Base-by-base conservation (phyloP, 2,797 vertebrate species). In the Chromis chromis region DNA sequence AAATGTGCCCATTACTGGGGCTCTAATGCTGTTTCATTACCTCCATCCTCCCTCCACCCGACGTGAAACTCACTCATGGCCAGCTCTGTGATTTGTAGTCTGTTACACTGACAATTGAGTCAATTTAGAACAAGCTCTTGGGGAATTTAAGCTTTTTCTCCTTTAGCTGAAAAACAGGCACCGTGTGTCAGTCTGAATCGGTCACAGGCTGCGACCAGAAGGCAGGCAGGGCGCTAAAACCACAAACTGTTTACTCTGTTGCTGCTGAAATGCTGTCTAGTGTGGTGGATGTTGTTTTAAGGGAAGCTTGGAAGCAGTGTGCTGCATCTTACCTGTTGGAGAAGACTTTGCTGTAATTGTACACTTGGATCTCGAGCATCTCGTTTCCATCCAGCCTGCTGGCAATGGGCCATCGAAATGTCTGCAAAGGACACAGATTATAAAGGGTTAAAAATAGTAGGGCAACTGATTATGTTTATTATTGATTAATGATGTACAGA, bases 301-400 rank as follows among this genome's bases (percentile, higher is more conserved):
- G 33, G 50, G 6, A 44, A 25, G 1, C 42, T 54, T 11, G n/a
- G 14, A 27, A 12, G 10, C 33, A 12, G 33, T 36, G 52, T 9
- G 14, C n/a, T 4, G 8, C 21, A 2, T 59, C 93, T 93, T 74
- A 98, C 97, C 97, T 97, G 95, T 99, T 99, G 83, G 96, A 96
- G 85, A 99, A 99, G 80, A 99, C 96, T 91, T 98, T 99, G 94
- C 96, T 98, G 92, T 97, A 98, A 92, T 97, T 98, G 93, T 95
- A 98, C 78, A 99, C 94, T 85, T 98, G 96, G 77, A 98, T 94
- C 90, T 98, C 97, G 65, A 99, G 84, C 89, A 97, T 95, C 90
- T 99, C 97, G 3, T 95, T 96, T 74, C 92, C 95, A 13, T 97
- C 95, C 0, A 99, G 88, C 31, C 81, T 94, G 90, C 96, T 98